Evolutionary conservation across 2,113 vertebrate genomes (phyloP).

Genomic region (Clupea harengus): DNA sequence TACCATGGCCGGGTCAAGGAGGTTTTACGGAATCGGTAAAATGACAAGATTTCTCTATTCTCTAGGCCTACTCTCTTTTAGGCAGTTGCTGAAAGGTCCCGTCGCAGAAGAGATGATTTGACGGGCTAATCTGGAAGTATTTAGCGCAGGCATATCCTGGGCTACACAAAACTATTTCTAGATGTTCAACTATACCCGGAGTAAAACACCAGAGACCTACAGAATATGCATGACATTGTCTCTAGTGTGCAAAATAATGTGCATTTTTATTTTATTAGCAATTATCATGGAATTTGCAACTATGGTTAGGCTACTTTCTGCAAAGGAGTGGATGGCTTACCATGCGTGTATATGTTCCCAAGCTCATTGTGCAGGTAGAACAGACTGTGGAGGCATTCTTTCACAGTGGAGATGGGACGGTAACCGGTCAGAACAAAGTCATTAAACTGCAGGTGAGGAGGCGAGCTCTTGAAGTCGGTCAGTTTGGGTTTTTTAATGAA

Average conservation of each 20-base stretch:
- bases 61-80: not conserved
- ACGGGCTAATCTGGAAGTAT: not conserved
- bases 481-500: slow-evolving; percentile 77
- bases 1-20: not conserved
- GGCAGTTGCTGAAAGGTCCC: not conserved
- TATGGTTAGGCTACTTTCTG: not conserved
- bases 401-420: slow-evolving; percentile 78
- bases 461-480: slow-evolving; percentile 82
- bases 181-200: not conserved
- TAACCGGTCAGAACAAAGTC: slow-evolving; percentile 87
- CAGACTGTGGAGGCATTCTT: slow-evolving; percentile 81
- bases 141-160: not conserved
- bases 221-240: not conserved
- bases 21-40: not conserved
- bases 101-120: not conserved
- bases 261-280: not conserved
- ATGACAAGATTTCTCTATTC: not conserved
- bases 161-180: not conserved
- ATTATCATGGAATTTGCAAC: not conserved
- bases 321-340: slow-evolving; percentile 63
- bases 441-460: slow-evolving; percentile 87
- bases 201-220: not conserved
- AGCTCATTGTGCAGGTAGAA: slow-evolving; percentile 92
- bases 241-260: not conserved
- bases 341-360: slow-evolving; percentile 91